Percentiles rank a stretch among this genome's conserved stretches.
Evolutionary conservation across 1,140 invertebrate species (phyloP).

Genomic region (Ceratoteleas bidentatus): DNA sequence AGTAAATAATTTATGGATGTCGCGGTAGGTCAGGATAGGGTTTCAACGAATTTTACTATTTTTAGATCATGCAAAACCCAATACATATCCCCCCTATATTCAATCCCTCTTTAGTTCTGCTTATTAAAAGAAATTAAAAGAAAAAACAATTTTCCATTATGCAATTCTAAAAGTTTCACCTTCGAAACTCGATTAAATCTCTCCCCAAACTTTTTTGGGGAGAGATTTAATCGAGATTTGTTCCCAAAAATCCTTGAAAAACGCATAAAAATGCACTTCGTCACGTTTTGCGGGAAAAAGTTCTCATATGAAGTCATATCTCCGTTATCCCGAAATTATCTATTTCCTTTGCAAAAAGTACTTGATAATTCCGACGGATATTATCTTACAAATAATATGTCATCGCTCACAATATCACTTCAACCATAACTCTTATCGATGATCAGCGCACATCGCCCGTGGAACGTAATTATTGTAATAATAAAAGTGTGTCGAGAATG

Average conservation of each 20-base stretch:
- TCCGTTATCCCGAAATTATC: constrained; percentile 29
- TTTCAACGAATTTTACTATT: not conserved
- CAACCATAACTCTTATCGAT: constrained; percentile 15
- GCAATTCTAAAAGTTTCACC: too few species aligned
- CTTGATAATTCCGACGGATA: constrained; percentile 29
- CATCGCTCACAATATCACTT: constrained; percentile 12
- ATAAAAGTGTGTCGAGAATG: constrained; percentile 33
- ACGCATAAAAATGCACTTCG: not conserved
- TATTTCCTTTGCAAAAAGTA: constrained; percentile 39
- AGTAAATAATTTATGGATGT: constrained; percentile 24
- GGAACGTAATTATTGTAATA: constrained; percentile 40
- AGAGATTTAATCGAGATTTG: too few species aligned
- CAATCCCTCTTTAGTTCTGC: too few species aligned
- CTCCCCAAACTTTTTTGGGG: too few species aligned
- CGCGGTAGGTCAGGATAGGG: not conserved
- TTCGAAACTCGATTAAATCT: too few species aligned
- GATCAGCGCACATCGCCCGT: constrained; percentile 14
- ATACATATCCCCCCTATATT: too few species aligned
- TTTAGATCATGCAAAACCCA: not conserved
- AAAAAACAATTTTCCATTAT: too few species aligned
- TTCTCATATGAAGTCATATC: not conserved
- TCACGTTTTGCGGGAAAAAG: constrained; percentile 5
- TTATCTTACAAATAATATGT: constrained; percentile 47
- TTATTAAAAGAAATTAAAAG: too few species aligned
- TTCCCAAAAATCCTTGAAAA: not conserved